phyloP scores from a whole-genome alignment of 2,113 vertebrate species.

The Pedetes capensis region DNA sequence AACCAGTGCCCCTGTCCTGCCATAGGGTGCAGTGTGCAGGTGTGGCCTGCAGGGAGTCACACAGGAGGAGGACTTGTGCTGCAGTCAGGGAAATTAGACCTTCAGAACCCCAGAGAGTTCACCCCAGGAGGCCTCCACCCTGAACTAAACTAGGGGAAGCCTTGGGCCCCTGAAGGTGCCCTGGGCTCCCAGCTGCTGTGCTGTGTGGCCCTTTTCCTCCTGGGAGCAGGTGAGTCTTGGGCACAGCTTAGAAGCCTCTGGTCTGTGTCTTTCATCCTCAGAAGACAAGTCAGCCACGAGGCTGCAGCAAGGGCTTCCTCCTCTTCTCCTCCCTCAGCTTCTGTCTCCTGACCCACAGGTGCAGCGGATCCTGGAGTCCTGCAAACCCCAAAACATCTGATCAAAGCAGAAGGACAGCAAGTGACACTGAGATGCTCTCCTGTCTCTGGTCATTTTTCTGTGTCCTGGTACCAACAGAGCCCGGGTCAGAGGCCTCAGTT shows the following conservation, averaged over 20 bases:
- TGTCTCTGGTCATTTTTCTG: accelerated
- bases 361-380: neutral
- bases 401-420: neutral
- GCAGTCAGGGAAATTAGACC: too few relatives aligned
- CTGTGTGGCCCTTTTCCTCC: neutral
- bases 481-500: neutral
- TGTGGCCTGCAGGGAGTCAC: neutral
- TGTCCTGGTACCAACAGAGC: constrained; percentile 46
- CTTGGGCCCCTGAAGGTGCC: neutral
- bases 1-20: neutral
- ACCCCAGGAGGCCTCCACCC: neutral
- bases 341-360: neutral
- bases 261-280: accelerated
- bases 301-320: neutral
- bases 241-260: accelerated
- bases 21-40: neutral
- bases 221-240: neutral
- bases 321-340: neutral
- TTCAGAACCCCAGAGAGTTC: too few relatives aligned
- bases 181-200: neutral
- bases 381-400: neutral
- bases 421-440: neutral
- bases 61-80: neutral
- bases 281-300: accelerated
- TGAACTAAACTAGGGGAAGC: too few relatives aligned